Evolutionary conservation across 2,797 vertebrate genomes (phyloP), one percentile per base, ranked within the genome.

Genomic region (Sebastes iracundus): DNA sequence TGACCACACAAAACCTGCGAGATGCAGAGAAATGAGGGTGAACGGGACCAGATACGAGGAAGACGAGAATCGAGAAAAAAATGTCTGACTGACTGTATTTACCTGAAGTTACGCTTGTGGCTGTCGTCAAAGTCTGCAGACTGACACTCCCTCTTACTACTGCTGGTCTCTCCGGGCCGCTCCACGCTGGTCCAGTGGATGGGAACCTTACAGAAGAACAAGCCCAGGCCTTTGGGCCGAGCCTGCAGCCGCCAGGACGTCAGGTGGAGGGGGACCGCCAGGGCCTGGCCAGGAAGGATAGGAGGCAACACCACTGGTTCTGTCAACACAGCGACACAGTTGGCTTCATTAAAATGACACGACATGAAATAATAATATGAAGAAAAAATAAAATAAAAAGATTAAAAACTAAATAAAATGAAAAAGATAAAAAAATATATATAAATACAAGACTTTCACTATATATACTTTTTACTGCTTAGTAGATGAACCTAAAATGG

Each of bases 221-320:
- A 90, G 1, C 98, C 97, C 88, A 97, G 91, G 27, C 97, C 98
- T 89, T 98, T 98, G 55, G 99, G 98, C 53, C 99, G 96, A 30
- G 97, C 97, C 88, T 99, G 99, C 38, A 99, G 94, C 55, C 98
- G 94, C 99, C 99, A 99, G 11, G 98, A 98, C 0, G 98, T 99
- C 68, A 99, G 95, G 75, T 99, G 98, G 1, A 99, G 94, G 1
- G 99, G 99, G 59, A 99, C 92, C 0, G 99, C 97, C 85, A 98
- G 93, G 11, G 97, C 96, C 82, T 97, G 96, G 59, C 97, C 96
- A 0, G 99, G 98, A 94, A 98, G 95, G 83, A 99, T 95, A 0
- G 98, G 97, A 0, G 98, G 98, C 77, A 99, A 94, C 66, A 99
- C 94, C 60, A 99, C 98, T 0, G 99, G 99, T 83, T 99, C 99